Percentiles rank a stretch among this genome's conserved stretches.
Evolutionary conservation across 2,113 vertebrate species (phyloP).

Genomic region (Petrocephalus zakoni): DNA sequence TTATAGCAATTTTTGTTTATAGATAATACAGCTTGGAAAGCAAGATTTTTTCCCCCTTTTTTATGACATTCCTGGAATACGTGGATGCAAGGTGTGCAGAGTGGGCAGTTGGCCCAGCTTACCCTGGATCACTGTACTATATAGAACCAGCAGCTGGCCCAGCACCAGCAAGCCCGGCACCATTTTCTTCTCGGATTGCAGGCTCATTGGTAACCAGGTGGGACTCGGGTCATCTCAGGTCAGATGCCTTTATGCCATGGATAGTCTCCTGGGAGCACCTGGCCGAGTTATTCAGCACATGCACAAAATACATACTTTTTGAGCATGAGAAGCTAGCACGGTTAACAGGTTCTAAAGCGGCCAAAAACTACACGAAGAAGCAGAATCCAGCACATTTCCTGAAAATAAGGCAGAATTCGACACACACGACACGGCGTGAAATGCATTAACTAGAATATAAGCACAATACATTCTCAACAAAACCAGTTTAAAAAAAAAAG

Average conservation of each 20-base stretch:
- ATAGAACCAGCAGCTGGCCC: conserved; percentile 52
- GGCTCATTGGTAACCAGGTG: conserved; percentile 41
- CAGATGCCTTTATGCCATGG: conserved; percentile 42
- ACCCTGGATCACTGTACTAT: conserved; percentile 51
- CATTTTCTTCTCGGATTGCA: conserved; percentile 34
- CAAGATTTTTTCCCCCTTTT: neutral
- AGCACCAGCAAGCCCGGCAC: conserved; percentile 41
- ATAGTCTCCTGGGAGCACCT: conserved; percentile 37
- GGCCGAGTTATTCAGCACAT: neutral
- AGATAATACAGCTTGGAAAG: neutral
- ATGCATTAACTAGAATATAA: neutral
- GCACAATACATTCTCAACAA: neutral
- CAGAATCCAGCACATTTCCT: neutral
- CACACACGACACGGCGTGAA: neutral
- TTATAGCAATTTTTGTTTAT: neutral
- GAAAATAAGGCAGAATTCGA: neutral
- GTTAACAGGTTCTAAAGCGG: neutral
- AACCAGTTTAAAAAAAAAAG: neutral
- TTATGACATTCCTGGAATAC: neutral
- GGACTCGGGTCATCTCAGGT: conserved; percentile 27
- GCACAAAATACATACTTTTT: neutral
- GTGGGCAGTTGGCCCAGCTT: conserved; percentile 47
- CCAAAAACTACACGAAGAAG: neutral
- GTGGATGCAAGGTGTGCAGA: neutral
- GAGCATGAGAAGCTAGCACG: neutral